Evolutionary conservation across 2,888 invertebrate species (phyloP).

Genomic region (Pseudolycoriella hygida): DNA sequence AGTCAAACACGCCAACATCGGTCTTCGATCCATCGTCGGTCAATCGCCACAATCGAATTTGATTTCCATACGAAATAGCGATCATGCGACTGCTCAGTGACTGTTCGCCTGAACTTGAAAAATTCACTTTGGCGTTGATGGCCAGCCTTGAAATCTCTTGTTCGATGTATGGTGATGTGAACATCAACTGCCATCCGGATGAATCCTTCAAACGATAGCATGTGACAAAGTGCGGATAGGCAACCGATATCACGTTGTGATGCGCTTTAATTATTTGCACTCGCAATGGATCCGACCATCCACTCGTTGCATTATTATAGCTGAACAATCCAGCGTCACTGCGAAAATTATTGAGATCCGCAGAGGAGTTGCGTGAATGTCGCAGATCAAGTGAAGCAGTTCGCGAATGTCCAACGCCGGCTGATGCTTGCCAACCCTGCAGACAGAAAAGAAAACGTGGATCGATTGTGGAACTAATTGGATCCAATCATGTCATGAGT

Average conservation of each 20-base stretch:
- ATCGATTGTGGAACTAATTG: too few species aligned
- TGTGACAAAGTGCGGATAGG: conserved; percentile 88
- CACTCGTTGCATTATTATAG: conserved; percentile 31
- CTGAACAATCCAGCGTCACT: conserved; percentile 55
- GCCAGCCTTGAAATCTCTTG: conserved; percentile 81
- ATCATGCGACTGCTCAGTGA: conserved; percentile 53
- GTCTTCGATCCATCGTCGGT: conserved; percentile 56
- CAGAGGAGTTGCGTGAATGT: conserved; percentile 54
- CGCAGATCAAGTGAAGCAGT: conserved; percentile 66
- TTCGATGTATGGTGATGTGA: conserved; percentile 85
- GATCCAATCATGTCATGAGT: too few species aligned
- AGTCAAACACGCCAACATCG: conserved; percentile 74
- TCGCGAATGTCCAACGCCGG: conserved; percentile 48
- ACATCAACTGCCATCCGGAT: conserved; percentile 89
- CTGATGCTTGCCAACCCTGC: conserved; percentile 11
- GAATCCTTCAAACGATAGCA: conserved; percentile 91
- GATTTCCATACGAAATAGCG: conserved; percentile 60
- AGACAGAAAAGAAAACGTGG: not conserved
- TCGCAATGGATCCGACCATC: conserved; percentile 69
- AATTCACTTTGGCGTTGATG: conserved; percentile 50
- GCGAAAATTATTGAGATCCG: conserved; percentile 51
- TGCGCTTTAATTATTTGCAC: conserved; percentile 91
- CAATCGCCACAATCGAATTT: conserved; percentile 63
- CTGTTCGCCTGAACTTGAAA: conserved; percentile 32
- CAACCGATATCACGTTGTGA: conserved; percentile 95